Evolutionary conservation across 2,888 invertebrate species (phyloP).

Genomic region (Rhingia rostrata): DNA sequence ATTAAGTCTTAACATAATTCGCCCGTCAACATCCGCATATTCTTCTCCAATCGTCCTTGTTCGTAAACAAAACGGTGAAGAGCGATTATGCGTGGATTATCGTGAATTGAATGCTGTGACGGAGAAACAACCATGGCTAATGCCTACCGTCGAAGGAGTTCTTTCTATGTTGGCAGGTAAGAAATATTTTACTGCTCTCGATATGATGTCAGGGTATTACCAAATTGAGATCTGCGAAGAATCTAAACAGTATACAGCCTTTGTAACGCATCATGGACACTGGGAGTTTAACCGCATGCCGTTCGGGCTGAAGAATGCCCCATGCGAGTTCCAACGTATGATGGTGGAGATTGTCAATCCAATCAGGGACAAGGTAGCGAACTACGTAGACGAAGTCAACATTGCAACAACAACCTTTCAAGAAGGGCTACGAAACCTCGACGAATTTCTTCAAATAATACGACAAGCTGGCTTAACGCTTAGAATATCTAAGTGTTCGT

Average conservation of each 20-base stretch:
- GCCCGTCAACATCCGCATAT: conserved; percentile 34
- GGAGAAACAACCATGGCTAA: conserved; percentile 56
- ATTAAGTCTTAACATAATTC: conserved; percentile 49
- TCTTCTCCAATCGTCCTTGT: conserved; percentile 47
- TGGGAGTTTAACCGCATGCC: conserved; percentile 79
- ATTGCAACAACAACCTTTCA: conserved; percentile 48
- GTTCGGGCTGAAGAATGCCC: conserved; percentile 81
- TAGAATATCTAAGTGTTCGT: conserved; percentile 74
- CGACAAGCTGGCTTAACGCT: conserved; percentile 64
- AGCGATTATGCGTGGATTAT: conserved; percentile 73
- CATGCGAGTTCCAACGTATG: conserved; percentile 79
- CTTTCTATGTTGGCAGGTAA: conserved; percentile 77
- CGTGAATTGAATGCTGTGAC: conserved; percentile 67
- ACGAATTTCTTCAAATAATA: conserved; percentile 43
- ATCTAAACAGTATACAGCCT: conserved; percentile 75
- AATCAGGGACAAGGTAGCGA: conserved; percentile 38
- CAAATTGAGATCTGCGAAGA: no score
- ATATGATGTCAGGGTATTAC: conserved; percentile 75
- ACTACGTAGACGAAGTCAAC: conserved; percentile 58
- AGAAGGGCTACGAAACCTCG: conserved; percentile 51
- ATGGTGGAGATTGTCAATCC: no score
- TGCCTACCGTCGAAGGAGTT: conserved; percentile 64
- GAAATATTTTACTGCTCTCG: conserved; percentile 77
- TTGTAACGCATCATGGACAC: conserved; percentile 80
- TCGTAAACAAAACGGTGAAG: conserved; percentile 78